Conservation (phyloP, 2,113 vertebrate species). For the Asarcornis scutulata region DNA sequence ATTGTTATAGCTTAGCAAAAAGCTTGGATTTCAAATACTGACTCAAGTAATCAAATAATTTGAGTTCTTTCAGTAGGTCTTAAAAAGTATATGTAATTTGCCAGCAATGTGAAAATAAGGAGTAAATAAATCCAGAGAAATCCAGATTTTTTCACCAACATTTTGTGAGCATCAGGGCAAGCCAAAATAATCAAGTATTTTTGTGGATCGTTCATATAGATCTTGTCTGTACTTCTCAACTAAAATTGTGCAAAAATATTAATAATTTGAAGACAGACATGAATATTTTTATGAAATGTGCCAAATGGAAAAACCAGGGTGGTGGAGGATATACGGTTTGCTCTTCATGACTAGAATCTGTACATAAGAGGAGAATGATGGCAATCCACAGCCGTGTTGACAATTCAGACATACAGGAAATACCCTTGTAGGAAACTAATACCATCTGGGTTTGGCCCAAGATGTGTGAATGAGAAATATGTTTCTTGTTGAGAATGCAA, state of each 20-base stretch:
- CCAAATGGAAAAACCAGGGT: conserved; percentile 67
- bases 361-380: conserved; percentile 58
- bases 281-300: conserved; percentile 45
- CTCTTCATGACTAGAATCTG: conserved; percentile 67
- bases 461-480: conserved; percentile 69
- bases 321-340: conserved; percentile 66
- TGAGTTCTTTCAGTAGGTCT: background rate
- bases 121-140: conserved; percentile 4
- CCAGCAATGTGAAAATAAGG: background rate
- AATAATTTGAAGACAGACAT: conserved; percentile 41
- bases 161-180: background rate
- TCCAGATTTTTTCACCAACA: background rate
- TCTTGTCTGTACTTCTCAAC: background rate
- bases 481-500: conserved; percentile 66
- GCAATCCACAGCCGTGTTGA: conserved; percentile 47
- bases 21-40: background rate
- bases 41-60: background rate
- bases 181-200: background rate
- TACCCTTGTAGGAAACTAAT: conserved; percentile 62
- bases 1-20: background rate
- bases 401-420: conserved; percentile 62
- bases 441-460: conserved; percentile 70
- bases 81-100: background rate
- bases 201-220: background rate
- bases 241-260: conserved; percentile 36